Conservation (phyloP, 2,797 vertebrate species). For the Philypnodon macrostomus region DNA sequence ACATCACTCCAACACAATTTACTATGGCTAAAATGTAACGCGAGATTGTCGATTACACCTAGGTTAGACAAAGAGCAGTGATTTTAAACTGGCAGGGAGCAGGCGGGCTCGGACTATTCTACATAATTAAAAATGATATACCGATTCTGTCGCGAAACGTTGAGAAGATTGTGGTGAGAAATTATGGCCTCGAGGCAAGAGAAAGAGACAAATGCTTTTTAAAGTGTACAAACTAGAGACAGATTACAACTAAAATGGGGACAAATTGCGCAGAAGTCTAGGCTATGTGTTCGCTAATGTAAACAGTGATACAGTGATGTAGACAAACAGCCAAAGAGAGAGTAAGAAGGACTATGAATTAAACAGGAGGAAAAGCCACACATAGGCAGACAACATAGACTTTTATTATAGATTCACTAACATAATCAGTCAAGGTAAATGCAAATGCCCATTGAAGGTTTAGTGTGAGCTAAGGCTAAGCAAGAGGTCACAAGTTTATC, state of each 20-base stretch:
- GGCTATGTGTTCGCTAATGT: constrained; percentile 19
- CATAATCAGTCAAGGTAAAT: constrained; percentile 17
- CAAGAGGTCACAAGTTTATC: no score
- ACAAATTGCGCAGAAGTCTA: constrained; percentile 37
- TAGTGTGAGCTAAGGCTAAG: no score
- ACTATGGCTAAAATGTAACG: background rate
- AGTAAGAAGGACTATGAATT: constrained; percentile 47
- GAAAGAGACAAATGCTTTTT: constrained; percentile 36
- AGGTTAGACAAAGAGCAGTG: no score
- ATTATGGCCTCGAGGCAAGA: background rate
- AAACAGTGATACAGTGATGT: constrained; percentile 18
- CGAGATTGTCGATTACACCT: background rate
- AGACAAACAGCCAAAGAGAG: constrained; percentile 8
- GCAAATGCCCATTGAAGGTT: constrained; percentile 33
- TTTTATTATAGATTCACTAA: constrained; percentile 31
- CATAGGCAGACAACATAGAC: constrained; percentile 23
- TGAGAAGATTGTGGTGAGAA: constrained; percentile 12
- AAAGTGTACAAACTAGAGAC: constrained; percentile 38
- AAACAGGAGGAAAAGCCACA: constrained; percentile 40
- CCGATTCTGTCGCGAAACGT: constrained; percentile 4
- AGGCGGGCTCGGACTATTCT: background rate
- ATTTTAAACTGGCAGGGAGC: background rate
- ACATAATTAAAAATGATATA: constrained; percentile 32
- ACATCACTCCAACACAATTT: no score
- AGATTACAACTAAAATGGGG: constrained; percentile 39